Conservation (phyloP, 1,140 invertebrate species). For the Nasonia giraulti region DNA sequence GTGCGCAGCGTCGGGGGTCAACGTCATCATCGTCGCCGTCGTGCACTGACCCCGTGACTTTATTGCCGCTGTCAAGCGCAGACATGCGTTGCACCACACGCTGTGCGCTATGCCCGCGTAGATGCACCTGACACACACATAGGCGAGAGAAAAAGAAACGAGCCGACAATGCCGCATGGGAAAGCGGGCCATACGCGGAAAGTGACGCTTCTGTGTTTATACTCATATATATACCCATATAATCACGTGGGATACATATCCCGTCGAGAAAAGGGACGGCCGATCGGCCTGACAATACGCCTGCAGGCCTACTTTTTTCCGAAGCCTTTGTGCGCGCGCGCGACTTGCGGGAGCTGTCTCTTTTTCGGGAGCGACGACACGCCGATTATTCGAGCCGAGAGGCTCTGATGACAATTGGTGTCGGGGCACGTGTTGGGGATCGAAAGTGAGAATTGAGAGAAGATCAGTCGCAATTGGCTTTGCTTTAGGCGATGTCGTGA, state of each 20-base stretch:
- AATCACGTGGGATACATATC: background rate
- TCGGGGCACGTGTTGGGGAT: too few relatives aligned
- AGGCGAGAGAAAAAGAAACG: background rate
- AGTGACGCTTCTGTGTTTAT: background rate
- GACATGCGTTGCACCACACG: background rate
- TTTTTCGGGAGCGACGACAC: too few relatives aligned
- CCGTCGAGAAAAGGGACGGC: too few relatives aligned
- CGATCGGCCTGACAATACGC: background rate
- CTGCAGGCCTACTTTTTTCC: background rate
- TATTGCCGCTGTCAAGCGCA: background rate
- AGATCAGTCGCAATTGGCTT: background rate
- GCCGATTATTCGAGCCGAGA: too few relatives aligned
- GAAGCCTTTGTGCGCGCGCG: background rate
- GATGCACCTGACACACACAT: background rate
- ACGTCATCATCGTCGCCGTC: conserved; percentile 60
- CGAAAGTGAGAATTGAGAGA: background rate
- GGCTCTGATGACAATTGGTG: too few relatives aligned
- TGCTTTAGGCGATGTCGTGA: too few relatives aligned
- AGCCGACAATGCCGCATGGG: too few relatives aligned
- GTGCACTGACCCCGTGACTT: conserved; percentile 61
- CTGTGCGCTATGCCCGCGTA: too few relatives aligned
- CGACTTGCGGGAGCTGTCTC: background rate
- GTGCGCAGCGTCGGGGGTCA: conserved; percentile 52
- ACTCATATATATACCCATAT: background rate
- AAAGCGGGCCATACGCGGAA: background rate